These are phyloP conservation scores for Drosophila acutilabella DNA, from an alignment of 2,888 invertebrate genomes.

Conservation along the genomic window DNA sequence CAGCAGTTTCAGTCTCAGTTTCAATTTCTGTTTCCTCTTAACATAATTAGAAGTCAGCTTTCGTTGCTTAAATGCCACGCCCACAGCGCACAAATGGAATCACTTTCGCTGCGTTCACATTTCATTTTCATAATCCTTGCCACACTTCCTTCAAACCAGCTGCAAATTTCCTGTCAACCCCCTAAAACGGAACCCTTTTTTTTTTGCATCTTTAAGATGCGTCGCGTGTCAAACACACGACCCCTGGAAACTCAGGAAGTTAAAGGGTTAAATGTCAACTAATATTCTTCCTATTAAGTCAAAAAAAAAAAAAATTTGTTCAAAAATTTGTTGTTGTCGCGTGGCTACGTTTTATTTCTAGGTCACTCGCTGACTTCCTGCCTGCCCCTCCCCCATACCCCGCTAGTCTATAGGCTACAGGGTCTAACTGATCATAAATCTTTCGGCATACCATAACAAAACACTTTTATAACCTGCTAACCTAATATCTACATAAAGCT, in stretches of 20 bases:
- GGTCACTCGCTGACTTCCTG: slow-evolving; percentile 52
- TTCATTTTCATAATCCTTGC: slow-evolving; percentile 66
- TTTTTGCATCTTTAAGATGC: slow-evolving; percentile 65
- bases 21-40: not conserved
- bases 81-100: slow-evolving; percentile 21
- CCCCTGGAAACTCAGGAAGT: no score
- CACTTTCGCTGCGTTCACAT: slow-evolving; percentile 45
- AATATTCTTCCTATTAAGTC: slow-evolving; percentile 72
- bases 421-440: slow-evolving; percentile 60
- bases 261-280: slow-evolving; percentile 72
- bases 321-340: slow-evolving; percentile 54
- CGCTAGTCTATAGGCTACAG: not conserved
- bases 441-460: slow-evolving; percentile 45
- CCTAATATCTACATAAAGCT: slow-evolving; percentile 3
- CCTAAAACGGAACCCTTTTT: slow-evolving; percentile 35
- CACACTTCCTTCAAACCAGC: slow-evolving; percentile 56
- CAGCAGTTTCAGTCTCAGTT: slow-evolving; percentile 39
- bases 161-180: slow-evolving; percentile 48
- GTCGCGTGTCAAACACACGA: slow-evolving; percentile 80
- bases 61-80: slow-evolving; percentile 41
- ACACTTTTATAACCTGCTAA: slow-evolving; percentile 17
- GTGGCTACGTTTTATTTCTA: slow-evolving; percentile 42
- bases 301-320: not conserved
- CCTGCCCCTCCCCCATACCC: slow-evolving; percentile 36
- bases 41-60: slow-evolving; percentile 65